Conservation (phyloP, 92 coral and sea anemone species). For the Siderastrea siderea region DNA sequence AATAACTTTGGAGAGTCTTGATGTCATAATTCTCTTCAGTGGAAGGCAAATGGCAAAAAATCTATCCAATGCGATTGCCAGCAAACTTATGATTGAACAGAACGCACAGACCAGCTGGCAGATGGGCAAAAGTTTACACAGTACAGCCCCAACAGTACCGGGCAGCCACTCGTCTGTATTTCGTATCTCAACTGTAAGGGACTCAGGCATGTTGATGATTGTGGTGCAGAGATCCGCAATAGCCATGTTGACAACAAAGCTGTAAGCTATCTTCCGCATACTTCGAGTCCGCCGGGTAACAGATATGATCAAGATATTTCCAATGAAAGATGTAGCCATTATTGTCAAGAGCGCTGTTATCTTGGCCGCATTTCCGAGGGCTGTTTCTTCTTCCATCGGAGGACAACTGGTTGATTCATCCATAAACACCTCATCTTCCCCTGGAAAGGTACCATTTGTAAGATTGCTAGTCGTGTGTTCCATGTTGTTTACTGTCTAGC, state of each 20-base stretch:
- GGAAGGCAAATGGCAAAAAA: slow-evolving; percentile 79
- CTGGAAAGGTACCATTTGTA: slow-evolving; percentile 22
- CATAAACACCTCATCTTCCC: not conserved
- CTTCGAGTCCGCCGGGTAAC: slow-evolving; percentile 56
- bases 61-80: slow-evolving; percentile 81
- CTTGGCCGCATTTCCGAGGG: slow-evolving; percentile 42
- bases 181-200: slow-evolving; percentile 58
- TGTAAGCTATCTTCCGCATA: slow-evolving; percentile 57
- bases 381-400: not conserved
- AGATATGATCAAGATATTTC: slow-evolving; percentile 61
- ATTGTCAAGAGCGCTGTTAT: slow-evolving; percentile 45
- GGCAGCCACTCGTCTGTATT: slow-evolving; percentile 32
- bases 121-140: slow-evolving; percentile 62
- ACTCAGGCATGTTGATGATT: slow-evolving; percentile 71
- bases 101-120: slow-evolving; percentile 74
- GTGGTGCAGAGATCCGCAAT: slow-evolving; percentile 67
- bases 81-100: slow-evolving; percentile 79
- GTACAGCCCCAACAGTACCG: slow-evolving; percentile 41
- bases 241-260: slow-evolving; percentile 78
- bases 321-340: slow-evolving; percentile 46
- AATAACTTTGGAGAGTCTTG: slow-evolving; percentile 58
- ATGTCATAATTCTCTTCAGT: slow-evolving; percentile 70
- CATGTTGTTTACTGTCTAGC: not conserved
- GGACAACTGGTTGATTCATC: slow-evolving; percentile 16
- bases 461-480: not conserved